Evolutionary conservation across 2,888 invertebrate species (phyloP), one percentile per base, ranked within the genome.

Genomic region (Diloba caeruleocephala): DNA sequence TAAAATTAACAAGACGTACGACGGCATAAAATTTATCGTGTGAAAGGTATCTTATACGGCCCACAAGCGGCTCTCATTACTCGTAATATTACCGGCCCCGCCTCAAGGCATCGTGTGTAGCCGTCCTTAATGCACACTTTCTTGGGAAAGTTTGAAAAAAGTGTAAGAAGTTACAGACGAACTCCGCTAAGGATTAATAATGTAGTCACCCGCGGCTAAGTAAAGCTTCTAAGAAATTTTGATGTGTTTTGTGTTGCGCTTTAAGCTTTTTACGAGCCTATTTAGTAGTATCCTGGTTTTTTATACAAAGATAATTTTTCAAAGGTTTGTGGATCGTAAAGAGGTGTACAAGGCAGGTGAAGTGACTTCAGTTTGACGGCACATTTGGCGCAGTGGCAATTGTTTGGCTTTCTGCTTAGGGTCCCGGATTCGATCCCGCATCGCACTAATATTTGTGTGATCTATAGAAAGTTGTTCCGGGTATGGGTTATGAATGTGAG

Each of bases 101-200:
- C 72, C 74, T 36, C 14, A 8, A 52, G 80, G 79, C 71, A 55
- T 70, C 72, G 67, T 74, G 68, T 67, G 52, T 32, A 66, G 31
- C 59, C 60, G 41, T 55, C 62, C 57, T 63, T 78, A 78, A 74
- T 61, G 58, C 45, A 71, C 64, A 54, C 69, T 59, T 66, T 64
- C 70, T 64, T 78, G 70, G 64, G 74, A 74, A 75, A 75, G 64
- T 69, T 71, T 46, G 45, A 71, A 68, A 76, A 75, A 74, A 61
- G 57, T 65, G 33, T 54, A 52, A 56, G 50, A 55, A 54, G 41
- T 50, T 49, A 50, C 60, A 48, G 56, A 65, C 44, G 61, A 61
- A 61, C 44, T 51, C 12, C 41, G 39, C 33, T 56, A 37, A 46
- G 55, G 56, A 73, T 72, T 73, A 62, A 60, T 65, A 60, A 57